Base-by-base conservation (phyloP, 2,797 vertebrate species). In the Triplophysa yarkandensis region DNA sequence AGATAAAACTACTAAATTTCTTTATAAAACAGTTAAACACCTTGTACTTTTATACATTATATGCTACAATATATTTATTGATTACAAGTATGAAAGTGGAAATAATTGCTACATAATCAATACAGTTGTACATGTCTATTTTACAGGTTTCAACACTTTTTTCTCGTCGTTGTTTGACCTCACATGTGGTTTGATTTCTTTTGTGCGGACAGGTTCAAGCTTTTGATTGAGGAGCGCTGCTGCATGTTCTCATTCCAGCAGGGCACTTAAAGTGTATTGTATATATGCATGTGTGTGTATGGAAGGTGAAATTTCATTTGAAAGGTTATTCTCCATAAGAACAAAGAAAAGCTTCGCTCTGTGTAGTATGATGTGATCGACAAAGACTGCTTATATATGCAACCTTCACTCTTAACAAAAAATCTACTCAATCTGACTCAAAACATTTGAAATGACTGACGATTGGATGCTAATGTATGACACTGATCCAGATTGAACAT, bases 81-180 rank as follows among this genome's bases (percentile, higher is more conserved):
- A 91, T 90, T 92, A 93, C 89, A 92, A 91, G 88, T 92, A 93
- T 92, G 91, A 93, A 93, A 92, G 92, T 92, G 92, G 90, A 91
- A 92, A 92, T 90, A 90, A 87, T 92, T 93, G 92, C 92, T 93
- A 93, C 91, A 92, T 93, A 91, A 91, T 90, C 89, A 91, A 90
- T 92, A 91, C 89, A 92, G 87, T 90, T 91, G 84, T 92, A 92
- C 90, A 92, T 87, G 85, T 90, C 86, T 93, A 93, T 92, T 90
- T 79, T 93, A 93, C 91, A 92, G 75, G 86, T 87, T 88, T 84
- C 6, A 72, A 78, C 71, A 74, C 78, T 57, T 69, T 55, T 88
- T 84, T 84, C 81, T 85, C 82, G 27, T 84, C 77, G 76, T 85
- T 78, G 84, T 86, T 72, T 69, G 41, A 84, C 85, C 80, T 83